Evolutionary conservation across 1,140 invertebrate genomes (phyloP), one percentile per base, ranked within the genome.

Genomic region (Cotesia typhae): DNA sequence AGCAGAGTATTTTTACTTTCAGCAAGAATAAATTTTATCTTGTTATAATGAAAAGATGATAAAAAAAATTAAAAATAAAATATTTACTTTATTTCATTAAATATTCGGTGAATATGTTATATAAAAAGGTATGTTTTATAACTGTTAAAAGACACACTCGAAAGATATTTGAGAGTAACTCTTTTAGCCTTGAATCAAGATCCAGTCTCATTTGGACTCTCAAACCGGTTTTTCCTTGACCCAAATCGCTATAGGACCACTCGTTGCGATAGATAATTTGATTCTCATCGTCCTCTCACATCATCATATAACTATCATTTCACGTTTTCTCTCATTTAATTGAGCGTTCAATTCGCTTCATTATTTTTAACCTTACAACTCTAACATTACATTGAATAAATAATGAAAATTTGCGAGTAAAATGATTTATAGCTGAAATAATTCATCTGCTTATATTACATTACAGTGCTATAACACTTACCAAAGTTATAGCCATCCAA

Each of bases 161-260:
- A 20, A 17, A 59, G 28, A 28, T 59, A 63, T 63, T 37, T 63
- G 66, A 53, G 41, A 51, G 20, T 53, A 67, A 67, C 47, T 41
- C 51, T 55, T 65, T 53, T 36, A 38, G 28, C 36, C 20, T n/a
- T 20, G 47, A 28, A 55, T 67, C 47, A 20, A 53, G 51, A 59
- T 59, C 57, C 57, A 59, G 52, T 55, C 52, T 67, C 66, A 67
- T 67, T 67, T 53, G 28, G 66, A 67, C 66, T 69, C 73, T 69
- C 70, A 72, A 80, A 79, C 77, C 72, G 75, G 72, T 75, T 74
- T 78, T 78, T 76, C 78, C 78, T 80, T 80, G 78, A 79, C 78
- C 78, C 61, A 74, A 67, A 79, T 80, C 61, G 67, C 55, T 76
- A 74, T 28, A 73, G 60, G 35, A 61, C 70, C 73, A 67, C 66